Evolutionary conservation across 1,140 invertebrate genomes (phyloP).

Genomic region (Scaptomyza graminum): DNA sequence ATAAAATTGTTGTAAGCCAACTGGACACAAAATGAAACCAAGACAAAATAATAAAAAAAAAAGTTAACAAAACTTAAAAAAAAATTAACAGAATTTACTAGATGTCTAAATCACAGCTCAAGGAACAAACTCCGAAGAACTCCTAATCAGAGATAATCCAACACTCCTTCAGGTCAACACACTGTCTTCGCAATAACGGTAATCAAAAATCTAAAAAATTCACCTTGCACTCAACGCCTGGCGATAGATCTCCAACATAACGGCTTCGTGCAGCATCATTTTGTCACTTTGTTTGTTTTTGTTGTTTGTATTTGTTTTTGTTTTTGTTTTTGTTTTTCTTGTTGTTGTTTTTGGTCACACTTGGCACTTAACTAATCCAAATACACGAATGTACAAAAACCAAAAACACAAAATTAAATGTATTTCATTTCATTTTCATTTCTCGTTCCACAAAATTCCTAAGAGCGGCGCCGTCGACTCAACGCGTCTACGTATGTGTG

Average conservation of each 20-base stretch:
- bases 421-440: conserved; percentile 65
- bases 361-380: conserved; percentile 47
- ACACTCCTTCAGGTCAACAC: not conserved
- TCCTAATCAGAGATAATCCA: not conserved
- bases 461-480: conserved; percentile 42
- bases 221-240: conserved; percentile 83
- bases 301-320: conserved; percentile 45
- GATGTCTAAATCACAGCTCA: too few species aligned
- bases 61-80: too few species aligned
- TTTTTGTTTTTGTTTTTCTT: conserved; percentile 14
- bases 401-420: conserved; percentile 51
- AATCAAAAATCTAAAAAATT: conserved; percentile 27
- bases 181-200: conserved; percentile 19
- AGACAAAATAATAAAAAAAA: too few species aligned
- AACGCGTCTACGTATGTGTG: conserved; percentile 18
- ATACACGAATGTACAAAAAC: conserved; percentile 20
- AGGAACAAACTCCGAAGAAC: too few species aligned
- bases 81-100: too few species aligned
- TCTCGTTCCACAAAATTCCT: conserved; percentile 63
- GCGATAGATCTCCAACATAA: conserved; percentile 84
- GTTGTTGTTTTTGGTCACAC: conserved; percentile 40
- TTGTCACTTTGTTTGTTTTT: conserved; percentile 42
- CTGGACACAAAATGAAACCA: too few species aligned
- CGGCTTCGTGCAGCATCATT: conserved; percentile 84
- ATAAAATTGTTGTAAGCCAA: too few species aligned